Evolutionary conservation across 2,113 vertebrate species (phyloP), one percentile per base, ranked within the genome.

Genomic region (Rallus limicola): DNA sequence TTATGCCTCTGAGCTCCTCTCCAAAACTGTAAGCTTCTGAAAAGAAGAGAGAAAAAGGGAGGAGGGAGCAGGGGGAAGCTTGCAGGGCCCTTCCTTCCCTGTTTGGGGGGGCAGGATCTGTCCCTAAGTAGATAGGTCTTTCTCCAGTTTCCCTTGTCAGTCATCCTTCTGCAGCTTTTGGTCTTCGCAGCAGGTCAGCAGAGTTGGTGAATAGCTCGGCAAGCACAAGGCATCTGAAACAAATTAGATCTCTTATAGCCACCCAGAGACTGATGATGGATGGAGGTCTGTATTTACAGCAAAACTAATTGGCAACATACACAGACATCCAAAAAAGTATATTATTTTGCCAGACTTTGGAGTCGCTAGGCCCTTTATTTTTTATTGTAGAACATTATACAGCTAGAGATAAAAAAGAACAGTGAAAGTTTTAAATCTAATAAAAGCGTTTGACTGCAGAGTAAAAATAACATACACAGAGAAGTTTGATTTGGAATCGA

Each of bases 201-300:
- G 97, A 97, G 98, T 96, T 97, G 98, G 98, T 98, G 98, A 98
- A 92, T 98, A 96, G 98, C 98, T 98, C 97, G 68, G 97, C 98
- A 97, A 98, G 96, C 97, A 96, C 59, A 55, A 97, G 98, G 98
- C 99, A 99, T 99, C 99, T 99, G 99, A 99, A 99, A 99, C 98
- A 99, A 99, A 99, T 99, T 99, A 99, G 98, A 98, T 98, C 98
- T 94, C 96, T 98, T 99, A 98, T 99, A 99, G 98, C 99, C 99
- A 99, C 99, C 99, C 99, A 99, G 99, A 99, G 99, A 98, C 98
- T 98, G 98, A 98, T 99, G 99, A 99, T 99, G 99, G 99, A 99
- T 99, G 98, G 98, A 98, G 98, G 98, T 98, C 98, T 98, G 98
- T 98, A 99, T 99, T 99, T 99, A 99, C 98, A 98, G 99, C 99